Percentiles rank a stretch among this genome's conserved stretches.
Conservation (phyloP, 2,113 vertebrate genomes). For the Saccopteryx bilineata region DNA sequence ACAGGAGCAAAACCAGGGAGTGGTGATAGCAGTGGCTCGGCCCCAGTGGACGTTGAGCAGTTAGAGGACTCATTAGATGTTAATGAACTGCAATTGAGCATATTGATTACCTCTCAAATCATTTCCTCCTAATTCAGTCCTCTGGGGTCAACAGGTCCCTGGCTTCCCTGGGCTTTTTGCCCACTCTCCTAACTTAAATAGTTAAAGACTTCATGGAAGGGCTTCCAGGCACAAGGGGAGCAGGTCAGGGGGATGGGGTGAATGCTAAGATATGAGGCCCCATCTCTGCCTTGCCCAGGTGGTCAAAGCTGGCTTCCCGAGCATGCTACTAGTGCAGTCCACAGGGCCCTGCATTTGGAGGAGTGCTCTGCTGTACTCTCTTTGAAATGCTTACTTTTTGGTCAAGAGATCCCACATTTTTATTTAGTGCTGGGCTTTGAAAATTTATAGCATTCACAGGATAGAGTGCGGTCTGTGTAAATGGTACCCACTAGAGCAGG, state of each 20-base stretch:
- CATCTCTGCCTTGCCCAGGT: not conserved
- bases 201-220: slow-evolving; percentile 31
- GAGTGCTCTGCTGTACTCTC: not conserved
- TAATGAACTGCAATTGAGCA: slow-evolving; percentile 74
- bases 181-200: slow-evolving; percentile 27
- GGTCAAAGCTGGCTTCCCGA: not conserved
- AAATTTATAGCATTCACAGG: not conserved
- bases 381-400: slow-evolving; percentile 41
- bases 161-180: slow-evolving; percentile 60
- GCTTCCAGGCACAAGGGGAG: slow-evolving; percentile 2
- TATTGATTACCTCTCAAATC: slow-evolving; percentile 80
- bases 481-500: not conserved
- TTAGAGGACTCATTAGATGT: slow-evolving; percentile 73
- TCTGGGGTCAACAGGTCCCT: slow-evolving; percentile 44
- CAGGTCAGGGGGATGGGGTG: not conserved
- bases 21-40: not conserved
- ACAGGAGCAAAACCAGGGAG: not conserved
- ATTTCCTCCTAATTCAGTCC: slow-evolving; percentile 70
- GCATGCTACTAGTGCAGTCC: not conserved
- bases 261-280: not conserved
- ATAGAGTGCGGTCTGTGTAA: not conserved
- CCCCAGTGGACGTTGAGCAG: slow-evolving; percentile 41
- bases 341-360: not conserved
- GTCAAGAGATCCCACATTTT: not conserved
- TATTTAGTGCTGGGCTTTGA: not conserved